Evolutionary conservation across 2,888 invertebrate species (phyloP), one percentile per base, ranked within the genome.

Genomic region (Vannuccia rotundouncinata): DNA sequence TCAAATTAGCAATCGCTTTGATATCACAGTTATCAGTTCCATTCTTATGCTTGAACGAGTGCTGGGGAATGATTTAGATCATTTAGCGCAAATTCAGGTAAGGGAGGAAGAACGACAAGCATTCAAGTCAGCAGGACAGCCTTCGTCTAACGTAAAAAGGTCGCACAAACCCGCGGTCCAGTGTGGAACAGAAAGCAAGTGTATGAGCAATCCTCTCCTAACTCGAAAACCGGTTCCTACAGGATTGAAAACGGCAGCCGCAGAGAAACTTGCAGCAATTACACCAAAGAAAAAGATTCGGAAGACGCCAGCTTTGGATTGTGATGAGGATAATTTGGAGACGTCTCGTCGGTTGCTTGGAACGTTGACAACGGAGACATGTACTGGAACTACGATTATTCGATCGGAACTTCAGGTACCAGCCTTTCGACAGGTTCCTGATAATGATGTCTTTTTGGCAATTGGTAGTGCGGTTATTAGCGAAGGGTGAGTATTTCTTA

Each of bases 381-480:
- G 75, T 75, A 87, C 86, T 5, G 85, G 85, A 5, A 86, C 86
- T 0, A 86, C 86, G 80, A 84, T 87, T 45, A 83, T 84, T 10
- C 82, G 83, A 27, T 86, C 86, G 1, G 82, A 81, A 66, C 82
- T 82, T 28, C 81, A 77, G 2, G 83, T 86, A 13, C 83, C 86
- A 2, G 83, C 84, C 74, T 87, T 83, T 81, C 82, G 83, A 29
- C 87, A 87, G 83, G 84, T 87, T 77, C 85, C 85, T 82, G 83
- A 84, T 81, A 80, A 80, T 45, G 85, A 86, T 1, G 82, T 82
- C 45, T 85, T 84, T 82, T 82, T 86, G 25, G 85, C 86, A 22
- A 84, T 86, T 80, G 87, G 86, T 10, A 84, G 83, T 80, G 86
- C 87, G 0, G 78, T 79, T 25, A 82, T 87, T 1, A 85, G 84